Base-by-base conservation (phyloP, 2,888 invertebrate genomes). In the Platypus cylindrus region DNA sequence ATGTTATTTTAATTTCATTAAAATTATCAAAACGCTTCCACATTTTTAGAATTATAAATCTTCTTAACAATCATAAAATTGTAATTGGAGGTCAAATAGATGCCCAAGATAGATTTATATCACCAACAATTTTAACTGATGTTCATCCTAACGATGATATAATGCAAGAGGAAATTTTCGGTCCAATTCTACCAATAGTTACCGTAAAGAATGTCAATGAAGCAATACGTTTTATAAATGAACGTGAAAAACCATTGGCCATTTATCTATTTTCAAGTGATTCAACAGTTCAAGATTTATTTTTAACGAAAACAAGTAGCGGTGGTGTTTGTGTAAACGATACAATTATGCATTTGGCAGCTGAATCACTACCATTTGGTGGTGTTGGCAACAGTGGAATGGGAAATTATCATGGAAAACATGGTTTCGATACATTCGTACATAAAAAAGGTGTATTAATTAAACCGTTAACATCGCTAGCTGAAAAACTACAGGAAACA, bases 81-180 rank as follows among this genome's bases (percentile, higher is more conserved):
- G 85, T 74, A 0, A 48, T 87, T 83, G 44, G 93, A 9, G 93
- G 95, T 9, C 68, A 75, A 24, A 67, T 65, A 34, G 85, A 94
- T 56, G 66, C 78, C 0, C 64, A 67, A 18, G 85, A 90, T 44
- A 72, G 70, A 38, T 95, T 70, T 59, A 86, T 97, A 41, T 75
- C 81, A 32, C 95, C 95, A 1, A 93, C 93, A 0, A 68, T 97
- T 34, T 49, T 86, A 25, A 60, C 71, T 5, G 79, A 91, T 56
- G 83, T 91, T 0, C 70, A 73, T 31, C 66, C 71, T 0, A 67
- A 68, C 1, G 93, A 94, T 62, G 73, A 77, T 23, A 59, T 85
- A 3, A 86, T 86, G 86, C 74, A 78, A 47, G 83, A 94, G 48
- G 97, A 98, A 71, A 91, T 98, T 48, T 98, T 98, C 60, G 98